phyloP scores from a whole-genome alignment of 2,888 invertebrate species.

The Oligia strigilis region DNA sequence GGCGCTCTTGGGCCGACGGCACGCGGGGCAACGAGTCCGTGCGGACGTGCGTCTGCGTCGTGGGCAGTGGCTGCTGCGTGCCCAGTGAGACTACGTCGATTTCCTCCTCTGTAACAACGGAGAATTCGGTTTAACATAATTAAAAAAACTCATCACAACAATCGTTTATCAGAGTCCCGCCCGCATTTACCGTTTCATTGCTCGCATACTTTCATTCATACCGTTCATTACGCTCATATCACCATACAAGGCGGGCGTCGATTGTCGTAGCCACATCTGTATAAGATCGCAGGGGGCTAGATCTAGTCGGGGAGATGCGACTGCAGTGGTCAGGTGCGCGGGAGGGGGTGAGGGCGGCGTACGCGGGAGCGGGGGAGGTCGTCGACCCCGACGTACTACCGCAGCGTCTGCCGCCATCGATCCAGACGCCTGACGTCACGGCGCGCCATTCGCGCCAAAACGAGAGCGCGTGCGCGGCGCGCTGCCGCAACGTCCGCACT shows the following conservation, averaged over 20 bases:
- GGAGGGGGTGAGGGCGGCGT: slow-evolving; percentile 74
- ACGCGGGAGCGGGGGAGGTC: slow-evolving; percentile 80
- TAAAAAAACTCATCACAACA: slow-evolving; percentile 45
- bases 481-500: slow-evolving; percentile 88
- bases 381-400: slow-evolving; percentile 90
- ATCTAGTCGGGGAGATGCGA: slow-evolving; percentile 86
- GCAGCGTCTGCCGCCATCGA: slow-evolving; percentile 91
- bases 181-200: slow-evolving; percentile 74
- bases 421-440: slow-evolving; percentile 90
- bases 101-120: slow-evolving; percentile 94
- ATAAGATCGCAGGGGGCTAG: slow-evolving; percentile 77
- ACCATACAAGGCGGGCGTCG: slow-evolving; percentile 84
- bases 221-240: slow-evolving; percentile 82
- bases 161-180: slow-evolving; percentile 56
- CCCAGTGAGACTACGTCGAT: slow-evolving; percentile 95
- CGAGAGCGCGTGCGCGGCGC: slow-evolving; percentile 88
- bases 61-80: slow-evolving; percentile 79
- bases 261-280: slow-evolving; percentile 81
- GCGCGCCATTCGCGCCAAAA: slow-evolving; percentile 90
- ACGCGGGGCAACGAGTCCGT: slow-evolving; percentile 91
- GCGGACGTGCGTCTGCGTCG: slow-evolving; percentile 78
- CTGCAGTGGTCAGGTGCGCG: slow-evolving; percentile 88
- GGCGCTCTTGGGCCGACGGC: slow-evolving; percentile 93
- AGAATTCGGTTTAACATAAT: slow-evolving; percentile 72
- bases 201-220: slow-evolving; percentile 84